Evolutionary conservation across 2,113 vertebrate genomes (phyloP), one percentile per base, ranked within the genome.

Genomic region (Campylomormyrus numenius): DNA sequence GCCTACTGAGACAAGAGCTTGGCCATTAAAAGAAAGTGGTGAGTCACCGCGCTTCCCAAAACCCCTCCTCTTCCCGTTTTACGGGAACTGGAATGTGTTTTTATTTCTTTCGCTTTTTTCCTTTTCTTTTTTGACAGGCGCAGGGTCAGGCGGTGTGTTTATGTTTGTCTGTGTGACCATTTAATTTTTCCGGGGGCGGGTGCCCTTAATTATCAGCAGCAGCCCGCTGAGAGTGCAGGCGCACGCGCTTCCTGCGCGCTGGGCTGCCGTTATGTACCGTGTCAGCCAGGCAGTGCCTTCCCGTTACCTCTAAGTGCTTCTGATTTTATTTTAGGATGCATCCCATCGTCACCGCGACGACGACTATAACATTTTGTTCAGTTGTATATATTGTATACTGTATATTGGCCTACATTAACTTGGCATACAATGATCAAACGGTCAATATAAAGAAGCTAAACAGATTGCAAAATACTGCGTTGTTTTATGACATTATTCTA

Each of bases 11-110:
- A 94, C 89, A 80, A 91, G 91, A 56, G 88, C 93, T 89, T 88
- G 84, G 88, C 86, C 90, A 52, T 93, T 95, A 91, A 90, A 94
- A 91, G 74, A 27, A 93, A 90, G 86, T 89, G 3, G 91, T 96
- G 96, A 96, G 93, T 96, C 96, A 96, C 91, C 11, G 84, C 90
- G 94, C 91, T 95, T 90, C 92, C 94, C 91, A 92, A 88, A 91
- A 35, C 87, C 89, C 70, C 74, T 88, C 89, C 89, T 77, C 74
- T 74, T 90, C 89, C 91, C 91, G 91, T 87, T 91, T 96, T 95
- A 96, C 95, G 95, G 96, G 95, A 96, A 96, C 90, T 92, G 92
- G 95, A 95, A 94, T 94, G 94, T 95, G 95, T 95, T 96, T 95
- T 95, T 94, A 93, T 95, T 94, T 93, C 90, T 90, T 90, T 77